These are phyloP conservation scores for Drosophila hydei DNA, from an alignment of 1,140 invertebrate species.

Conservation along the genomic window DNA sequence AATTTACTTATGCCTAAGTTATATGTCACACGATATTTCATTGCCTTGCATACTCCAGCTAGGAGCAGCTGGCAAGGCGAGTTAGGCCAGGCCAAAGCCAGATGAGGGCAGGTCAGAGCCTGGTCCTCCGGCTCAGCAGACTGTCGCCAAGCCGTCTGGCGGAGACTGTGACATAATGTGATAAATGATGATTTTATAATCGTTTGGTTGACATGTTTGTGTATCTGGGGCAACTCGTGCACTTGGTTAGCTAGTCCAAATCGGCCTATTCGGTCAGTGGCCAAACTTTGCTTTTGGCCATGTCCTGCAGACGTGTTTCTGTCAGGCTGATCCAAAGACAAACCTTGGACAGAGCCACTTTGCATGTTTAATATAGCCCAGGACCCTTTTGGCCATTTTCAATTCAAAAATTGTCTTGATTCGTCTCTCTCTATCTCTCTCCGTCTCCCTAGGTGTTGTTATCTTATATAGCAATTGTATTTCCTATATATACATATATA, in stretches of 20 bases:
- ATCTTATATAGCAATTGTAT: constrained; percentile 23
- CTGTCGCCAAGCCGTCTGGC: constrained; percentile 52
- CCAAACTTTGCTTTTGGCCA: constrained; percentile 40
- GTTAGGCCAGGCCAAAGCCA: constrained; percentile 8
- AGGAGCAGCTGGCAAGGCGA: background rate
- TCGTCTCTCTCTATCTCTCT: no score
- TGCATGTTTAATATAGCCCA: constrained; percentile 42
- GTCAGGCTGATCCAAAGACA: constrained; percentile 58
- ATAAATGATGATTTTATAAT: constrained; percentile 83
- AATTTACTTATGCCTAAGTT: constrained; percentile 19
- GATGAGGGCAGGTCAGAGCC: constrained; percentile 45
- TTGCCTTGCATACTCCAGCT: constrained; percentile 25
- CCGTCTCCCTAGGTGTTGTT: background rate
- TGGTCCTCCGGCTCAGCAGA: constrained; percentile 40
- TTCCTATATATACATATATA: constrained; percentile 30
- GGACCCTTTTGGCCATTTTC: constrained; percentile 56
- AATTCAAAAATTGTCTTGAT: constrained; percentile 44
- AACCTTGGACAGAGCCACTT: constrained; percentile 40
- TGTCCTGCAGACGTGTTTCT: constrained; percentile 62
- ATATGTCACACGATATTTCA: constrained; percentile 60
- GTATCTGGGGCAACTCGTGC: constrained; percentile 1
- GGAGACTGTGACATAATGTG: constrained; percentile 68
- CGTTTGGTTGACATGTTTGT: constrained; percentile 67
- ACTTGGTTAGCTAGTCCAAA: background rate
- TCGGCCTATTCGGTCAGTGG: constrained; percentile 18